Evolutionary conservation across 1,140 invertebrate genomes (phyloP), one percentile per base, ranked within the genome.

Genomic region (Saxidomus purpurata): DNA sequence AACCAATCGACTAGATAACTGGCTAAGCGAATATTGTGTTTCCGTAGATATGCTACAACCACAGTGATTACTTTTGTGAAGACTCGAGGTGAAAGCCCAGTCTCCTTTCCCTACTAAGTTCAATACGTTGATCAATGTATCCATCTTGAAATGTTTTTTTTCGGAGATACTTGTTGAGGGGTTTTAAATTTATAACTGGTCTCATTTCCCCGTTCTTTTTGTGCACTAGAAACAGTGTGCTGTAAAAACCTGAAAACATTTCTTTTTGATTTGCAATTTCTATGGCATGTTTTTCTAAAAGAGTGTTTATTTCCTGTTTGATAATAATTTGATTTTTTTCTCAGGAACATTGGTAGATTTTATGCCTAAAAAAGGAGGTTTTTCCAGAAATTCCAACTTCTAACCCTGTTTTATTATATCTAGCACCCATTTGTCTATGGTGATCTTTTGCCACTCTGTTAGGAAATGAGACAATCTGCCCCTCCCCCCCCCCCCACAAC

Each of bases 1-100:
- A 88, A 36, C 67, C 61, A 89, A 76, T 89, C 79, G 77, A 82
- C 61, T 13, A 89, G 31, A 31, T 82, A 89, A n/a, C 17, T 74
- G 61, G 87, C 61, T 36, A 89, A 19, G 3, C 79, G 19, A 4
- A 89, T 6, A 61, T 43, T 61, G 1, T 36, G 47, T 22, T 74
- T 71, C 38, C 79, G 4, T n/a, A 82, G 22, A 38, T 76, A 22
- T 49, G 71, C 74, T 15, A 43, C 47, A 34, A 89, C 79, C 36
- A 71, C 77, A 4, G 85, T 43, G 2, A 67, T 47, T 4, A 74
- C 52, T 61, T 82, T 89, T 69, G 4, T 22, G 43, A 82, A 49
- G 0, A 74, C 63, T 55, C 87, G 1, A 4, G n/a, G 61, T 52
- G n/a, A 81, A 1, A 38, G n/a, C 43, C 77, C 59, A 81, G 31